phyloP scores from a whole-genome alignment of 2,797 vertebrate genomes.

The Furcifer pardalis region DNA sequence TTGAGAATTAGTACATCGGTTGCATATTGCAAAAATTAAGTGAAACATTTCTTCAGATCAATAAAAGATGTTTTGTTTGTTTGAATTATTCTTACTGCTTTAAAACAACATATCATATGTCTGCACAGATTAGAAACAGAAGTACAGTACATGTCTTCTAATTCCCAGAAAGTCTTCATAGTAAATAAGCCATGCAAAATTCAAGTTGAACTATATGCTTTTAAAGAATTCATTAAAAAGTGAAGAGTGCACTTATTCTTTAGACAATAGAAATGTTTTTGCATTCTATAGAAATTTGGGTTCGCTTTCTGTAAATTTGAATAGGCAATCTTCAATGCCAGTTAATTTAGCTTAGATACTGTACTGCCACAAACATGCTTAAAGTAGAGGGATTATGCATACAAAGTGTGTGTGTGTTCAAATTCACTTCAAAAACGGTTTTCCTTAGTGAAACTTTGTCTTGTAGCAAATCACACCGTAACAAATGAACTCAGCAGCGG shows the following conservation, averaged over 20 bases:
- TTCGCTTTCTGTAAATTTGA: slow-evolving; percentile 31
- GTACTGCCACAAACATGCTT: slow-evolving; percentile 44
- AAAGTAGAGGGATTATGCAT: slow-evolving; percentile 42
- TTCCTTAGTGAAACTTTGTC: slow-evolving; percentile 41
- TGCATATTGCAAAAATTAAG: slow-evolving; percentile 68
- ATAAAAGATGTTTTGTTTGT: slow-evolving; percentile 54
- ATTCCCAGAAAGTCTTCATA: slow-evolving; percentile 66
- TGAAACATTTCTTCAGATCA: slow-evolving; percentile 65
- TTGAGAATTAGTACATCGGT: slow-evolving; percentile 60
- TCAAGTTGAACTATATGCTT: slow-evolving; percentile 37
- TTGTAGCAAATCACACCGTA: slow-evolving; percentile 45
- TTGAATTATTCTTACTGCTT: slow-evolving; percentile 57
- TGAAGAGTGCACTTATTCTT: not conserved
- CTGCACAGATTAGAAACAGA: slow-evolving; percentile 73
- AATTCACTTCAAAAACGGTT: slow-evolving; percentile 45
- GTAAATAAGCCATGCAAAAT: slow-evolving; percentile 68
- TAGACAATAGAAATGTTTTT: slow-evolving; percentile 26
- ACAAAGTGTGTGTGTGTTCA: slow-evolving; percentile 48
- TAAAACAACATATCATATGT: slow-evolving; percentile 67
- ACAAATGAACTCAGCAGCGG: slow-evolving; percentile 31
- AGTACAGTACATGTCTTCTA: slow-evolving; percentile 61
- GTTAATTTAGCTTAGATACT: slow-evolving; percentile 55
- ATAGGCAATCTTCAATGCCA: slow-evolving; percentile 50
- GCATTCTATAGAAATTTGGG: slow-evolving; percentile 27
- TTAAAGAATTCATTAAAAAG: slow-evolving; percentile 25